Conservation (phyloP, 1,140 invertebrate genomes). For the Ericerus pela region DNA sequence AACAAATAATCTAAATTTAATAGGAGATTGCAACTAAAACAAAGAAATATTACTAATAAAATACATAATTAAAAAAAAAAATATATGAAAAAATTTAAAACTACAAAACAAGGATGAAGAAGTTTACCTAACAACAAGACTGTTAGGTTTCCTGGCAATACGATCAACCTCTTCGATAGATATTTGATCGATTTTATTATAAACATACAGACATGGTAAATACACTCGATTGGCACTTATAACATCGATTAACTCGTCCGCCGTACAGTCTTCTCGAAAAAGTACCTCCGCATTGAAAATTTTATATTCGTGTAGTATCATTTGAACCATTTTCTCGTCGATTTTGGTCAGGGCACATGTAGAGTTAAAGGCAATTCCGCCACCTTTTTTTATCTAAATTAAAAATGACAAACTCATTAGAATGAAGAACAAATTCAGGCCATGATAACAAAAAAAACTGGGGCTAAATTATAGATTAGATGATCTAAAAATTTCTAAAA, state of each 20-base stretch:
- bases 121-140: constrained; percentile 86
- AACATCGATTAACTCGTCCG: constrained; percentile 98
- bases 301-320: constrained; percentile 98
- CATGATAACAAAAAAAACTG: too few relatives aligned
- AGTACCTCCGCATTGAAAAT: constrained; percentile 97
- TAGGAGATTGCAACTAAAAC: constrained; percentile 94
- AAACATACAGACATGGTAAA: constrained; percentile 92
- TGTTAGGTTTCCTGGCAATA: constrained; percentile 76
- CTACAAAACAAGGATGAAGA: background rate
- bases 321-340: constrained; percentile 95
- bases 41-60: background rate
- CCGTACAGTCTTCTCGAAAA: constrained; percentile 87
- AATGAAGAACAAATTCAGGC: too few relatives aligned
- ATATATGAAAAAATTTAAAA: constrained; percentile 13
- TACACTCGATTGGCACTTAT: constrained; percentile 95
- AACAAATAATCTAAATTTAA: constrained; percentile 92
- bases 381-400: constrained; percentile 78
- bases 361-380: constrained; percentile 96
- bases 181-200: constrained; percentile 99
- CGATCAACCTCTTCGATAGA: constrained; percentile 97
- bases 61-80: background rate
- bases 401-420: constrained; percentile 13
- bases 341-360: constrained; percentile 85
- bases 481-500: too few relatives aligned
- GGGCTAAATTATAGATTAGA: too few relatives aligned